phyloP scores from a whole-genome alignment of 2,888 invertebrate genomes.

The Cerastis leucographa region DNA sequence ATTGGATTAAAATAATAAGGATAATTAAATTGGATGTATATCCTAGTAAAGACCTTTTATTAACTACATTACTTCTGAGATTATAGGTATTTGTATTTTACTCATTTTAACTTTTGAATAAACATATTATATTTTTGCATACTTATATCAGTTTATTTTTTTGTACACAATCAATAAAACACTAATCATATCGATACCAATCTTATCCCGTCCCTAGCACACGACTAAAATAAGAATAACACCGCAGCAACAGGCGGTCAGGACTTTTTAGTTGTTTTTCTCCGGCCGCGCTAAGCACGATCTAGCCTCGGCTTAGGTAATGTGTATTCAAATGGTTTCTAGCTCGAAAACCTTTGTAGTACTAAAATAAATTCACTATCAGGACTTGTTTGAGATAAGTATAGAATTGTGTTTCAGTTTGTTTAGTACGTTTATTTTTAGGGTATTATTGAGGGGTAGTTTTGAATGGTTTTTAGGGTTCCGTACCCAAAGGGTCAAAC shows the following conservation, averaged over 20 bases:
- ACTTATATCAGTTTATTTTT: no score
- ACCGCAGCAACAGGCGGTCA: conserved; percentile 74
- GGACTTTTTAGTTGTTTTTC: conserved; percentile 70
- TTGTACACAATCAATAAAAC: no score
- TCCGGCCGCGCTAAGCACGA: conserved; percentile 71
- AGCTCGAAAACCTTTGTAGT: conserved; percentile 55
- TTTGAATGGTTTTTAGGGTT: not conserved
- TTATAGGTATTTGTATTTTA: no score
- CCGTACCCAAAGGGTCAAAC: no score
- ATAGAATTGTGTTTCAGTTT: conserved; percentile 22
- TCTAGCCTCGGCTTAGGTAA: conserved; percentile 63
- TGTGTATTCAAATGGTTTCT: conserved; percentile 63
- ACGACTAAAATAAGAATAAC: conserved; percentile 76
- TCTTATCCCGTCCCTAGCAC: conserved; percentile 55
- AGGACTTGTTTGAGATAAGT: conserved; percentile 22
- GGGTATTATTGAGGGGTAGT: conserved; percentile 12
- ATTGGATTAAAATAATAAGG: no score
- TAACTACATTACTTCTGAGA: no score
- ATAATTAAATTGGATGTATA: no score
- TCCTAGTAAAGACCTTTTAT: no score
- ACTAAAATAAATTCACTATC: conserved; percentile 58
- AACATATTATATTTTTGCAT: no score
- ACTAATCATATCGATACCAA: conserved; percentile 18
- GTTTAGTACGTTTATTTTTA: conserved; percentile 12
- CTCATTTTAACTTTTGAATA: no score